Conservation (phyloP, 2,113 vertebrate species). For the Cochlearius cochlearius region DNA sequence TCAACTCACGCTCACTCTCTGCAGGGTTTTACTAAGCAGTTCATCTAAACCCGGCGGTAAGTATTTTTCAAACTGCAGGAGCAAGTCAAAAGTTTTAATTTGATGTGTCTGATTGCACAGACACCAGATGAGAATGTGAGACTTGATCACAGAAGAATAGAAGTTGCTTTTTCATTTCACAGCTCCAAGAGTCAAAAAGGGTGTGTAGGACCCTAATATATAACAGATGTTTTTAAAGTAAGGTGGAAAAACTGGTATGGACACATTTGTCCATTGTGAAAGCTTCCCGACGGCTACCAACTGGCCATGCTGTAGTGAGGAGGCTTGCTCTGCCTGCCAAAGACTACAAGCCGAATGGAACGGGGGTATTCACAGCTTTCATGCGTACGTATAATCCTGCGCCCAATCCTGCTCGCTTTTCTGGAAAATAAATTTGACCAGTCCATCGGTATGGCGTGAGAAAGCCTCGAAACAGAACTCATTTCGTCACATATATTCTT, state of each 20-base stretch:
- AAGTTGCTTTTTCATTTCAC: constrained; percentile 61
- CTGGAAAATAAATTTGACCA: not conserved
- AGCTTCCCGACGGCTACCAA: not conserved
- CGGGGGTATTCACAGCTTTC: not conserved
- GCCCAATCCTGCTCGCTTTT: not conserved
- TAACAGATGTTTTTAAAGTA: constrained; percentile 41
- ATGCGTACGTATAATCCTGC: not conserved
- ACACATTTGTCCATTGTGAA: not conserved
- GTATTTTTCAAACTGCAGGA: constrained; percentile 40
- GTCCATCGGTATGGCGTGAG: not conserved
- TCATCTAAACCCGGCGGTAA: not conserved
- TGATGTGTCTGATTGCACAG: constrained; percentile 45
- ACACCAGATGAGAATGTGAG: constrained; percentile 7
- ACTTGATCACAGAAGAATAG: constrained; percentile 49
- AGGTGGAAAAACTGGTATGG: constrained; percentile 9
- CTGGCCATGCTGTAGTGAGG: not conserved
- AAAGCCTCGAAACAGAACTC: not conserved
- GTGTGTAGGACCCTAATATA: not conserved
- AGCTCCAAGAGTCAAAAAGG: not conserved
- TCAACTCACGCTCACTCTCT: not conserved
- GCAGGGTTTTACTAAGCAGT: not conserved
- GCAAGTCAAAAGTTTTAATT: constrained; percentile 50
- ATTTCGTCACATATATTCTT: not conserved
- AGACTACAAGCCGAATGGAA: not conserved
- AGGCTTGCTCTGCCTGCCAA: not conserved